Evolutionary conservation across 1,140 invertebrate species (phyloP), one percentile per base, ranked within the genome.

Genomic region (Euwallacea fornicatus): DNA sequence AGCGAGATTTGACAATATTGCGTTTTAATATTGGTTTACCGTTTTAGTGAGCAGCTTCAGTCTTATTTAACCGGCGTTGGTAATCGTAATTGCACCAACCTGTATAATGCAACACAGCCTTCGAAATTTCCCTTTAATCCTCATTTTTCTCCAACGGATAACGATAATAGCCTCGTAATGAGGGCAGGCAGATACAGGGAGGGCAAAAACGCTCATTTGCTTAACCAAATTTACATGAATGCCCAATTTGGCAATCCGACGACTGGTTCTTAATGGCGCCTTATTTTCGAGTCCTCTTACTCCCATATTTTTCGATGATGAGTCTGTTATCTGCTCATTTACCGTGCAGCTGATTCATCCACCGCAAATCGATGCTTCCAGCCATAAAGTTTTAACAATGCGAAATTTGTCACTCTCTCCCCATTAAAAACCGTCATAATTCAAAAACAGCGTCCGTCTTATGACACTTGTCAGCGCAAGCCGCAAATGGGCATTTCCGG

Each of bases 401-500:
- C 11, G 11, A 56, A 56, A 2, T 9, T 56, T 15, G 16, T n/a
- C 16, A n/a, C 11, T 13, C n/a, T n/a, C 8, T 43, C 7, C 55
- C 13, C 67, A 53, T 62, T 69, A 53, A 47, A 69, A 69, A 61
- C 13, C 47, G 46, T n/a, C 56, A 69, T 69, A 69, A 61, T 62
- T 69, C 67, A 69, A 69, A 69, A 69, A 11, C 9, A 9, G 33
- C 54, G 42, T 69, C 67, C 67, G 67, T 55, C 59, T 9, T 43
- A 56, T 62, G 67, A 69, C 67, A 69, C 58, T 69, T 69, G 67
- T 69, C 59, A 54, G 13, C 15, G 59, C 60, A 55, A 61, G 42
- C 67, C 58, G 33, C 67, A 69, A 69, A 69, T 69, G 58, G 67
- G 16, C 15, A 53, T 44, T 69, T 69, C 67, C 67, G 67, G 67